Percentiles rank a stretch among this genome's conserved stretches.
Evolutionary conservation across 37 sponge, comb jelly and placozoan species (phyloP).

Genomic region (Ephydatia muelleri): DNA sequence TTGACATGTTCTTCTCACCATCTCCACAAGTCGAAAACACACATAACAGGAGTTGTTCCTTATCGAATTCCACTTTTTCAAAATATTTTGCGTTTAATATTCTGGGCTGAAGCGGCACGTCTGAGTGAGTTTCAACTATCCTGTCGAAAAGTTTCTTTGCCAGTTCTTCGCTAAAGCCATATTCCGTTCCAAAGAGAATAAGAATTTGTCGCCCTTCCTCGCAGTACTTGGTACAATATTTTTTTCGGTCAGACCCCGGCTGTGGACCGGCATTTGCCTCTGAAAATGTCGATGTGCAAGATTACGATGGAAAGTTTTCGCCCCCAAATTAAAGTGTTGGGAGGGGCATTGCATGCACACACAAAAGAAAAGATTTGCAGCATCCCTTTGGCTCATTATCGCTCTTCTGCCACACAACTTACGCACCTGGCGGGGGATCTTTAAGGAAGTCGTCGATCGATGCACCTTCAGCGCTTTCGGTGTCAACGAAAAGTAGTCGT

Average conservation of each 20-base stretch:
- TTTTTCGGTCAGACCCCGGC: background rate
- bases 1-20: conserved; percentile 23
- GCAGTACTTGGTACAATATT: conserved; percentile 39
- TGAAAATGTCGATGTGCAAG: background rate
- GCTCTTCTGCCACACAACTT: background rate
- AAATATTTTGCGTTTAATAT: conserved; percentile 56
- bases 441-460: background rate
- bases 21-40: conserved; percentile 71
- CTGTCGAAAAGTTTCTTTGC: conserved; percentile 49
- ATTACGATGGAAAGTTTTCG: background rate
- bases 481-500: background rate
- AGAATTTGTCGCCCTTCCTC: conserved; percentile 57
- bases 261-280: background rate
- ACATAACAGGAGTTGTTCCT: conserved; percentile 48
- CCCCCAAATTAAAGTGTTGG: background rate
- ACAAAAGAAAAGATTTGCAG: no score
- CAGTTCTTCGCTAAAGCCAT: conserved; percentile 66
- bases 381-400: background rate
- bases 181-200: conserved; percentile 61
- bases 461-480: background rate
- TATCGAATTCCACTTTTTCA: conserved; percentile 30
- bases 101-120: conserved; percentile 48
- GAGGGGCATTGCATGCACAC: background rate
- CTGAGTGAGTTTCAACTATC: conserved; percentile 13
- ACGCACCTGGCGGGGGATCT: background rate